A percentile compares a stretch with the other conserved stretches of the same genome.
Evolutionary conservation across 2,888 invertebrate genomes (phyloP).

Genomic region (Electrophaes corylata): DNA sequence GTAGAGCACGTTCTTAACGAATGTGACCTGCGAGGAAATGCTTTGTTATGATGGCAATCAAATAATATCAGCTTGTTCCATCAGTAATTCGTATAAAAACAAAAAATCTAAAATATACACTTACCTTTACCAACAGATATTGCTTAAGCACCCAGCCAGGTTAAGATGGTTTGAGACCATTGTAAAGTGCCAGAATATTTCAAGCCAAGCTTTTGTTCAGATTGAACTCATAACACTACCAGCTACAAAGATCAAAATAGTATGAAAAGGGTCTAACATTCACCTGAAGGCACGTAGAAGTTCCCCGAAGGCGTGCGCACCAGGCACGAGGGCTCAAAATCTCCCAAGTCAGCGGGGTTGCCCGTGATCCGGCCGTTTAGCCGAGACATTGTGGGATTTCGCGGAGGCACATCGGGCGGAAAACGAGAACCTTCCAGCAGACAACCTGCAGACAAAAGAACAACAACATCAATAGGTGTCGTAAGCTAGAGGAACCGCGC

Average conservation of each 20-base stretch:
- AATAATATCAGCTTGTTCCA: too few relatives aligned
- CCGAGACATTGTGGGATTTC: slow-evolving; percentile 95
- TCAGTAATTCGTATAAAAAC: too few relatives aligned
- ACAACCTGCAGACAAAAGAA: slow-evolving; percentile 86
- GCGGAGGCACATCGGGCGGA: slow-evolving; percentile 94
- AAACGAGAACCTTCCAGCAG: slow-evolving; percentile 92
- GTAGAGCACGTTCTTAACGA: too few relatives aligned
- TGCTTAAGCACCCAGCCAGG: neutral
- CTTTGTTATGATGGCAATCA: too few relatives aligned
- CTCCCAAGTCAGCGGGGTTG: slow-evolving; percentile 90
- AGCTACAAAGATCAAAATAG: slow-evolving; percentile 1
- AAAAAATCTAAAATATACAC: neutral
- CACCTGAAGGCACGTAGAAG: slow-evolving; percentile 95
- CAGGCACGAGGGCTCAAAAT: slow-evolving; percentile 95
- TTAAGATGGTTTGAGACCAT: neutral
- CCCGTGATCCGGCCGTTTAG: slow-evolving; percentile 94
- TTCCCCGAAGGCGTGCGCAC: slow-evolving; percentile 96
- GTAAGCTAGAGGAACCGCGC: neutral
- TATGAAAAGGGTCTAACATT: slow-evolving; percentile 51
- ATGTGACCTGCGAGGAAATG: too few relatives aligned
- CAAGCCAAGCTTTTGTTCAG: slow-evolving; percentile 1
- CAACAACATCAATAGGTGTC: neutral
- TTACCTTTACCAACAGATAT: neutral
- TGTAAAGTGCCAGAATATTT: neutral
- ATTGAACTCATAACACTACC: neutral